These are phyloP conservation scores for Caenorhabditis briggsae DNA, from an alignment of 1,140 invertebrate genomes.

Conservation along the genomic window DNA sequence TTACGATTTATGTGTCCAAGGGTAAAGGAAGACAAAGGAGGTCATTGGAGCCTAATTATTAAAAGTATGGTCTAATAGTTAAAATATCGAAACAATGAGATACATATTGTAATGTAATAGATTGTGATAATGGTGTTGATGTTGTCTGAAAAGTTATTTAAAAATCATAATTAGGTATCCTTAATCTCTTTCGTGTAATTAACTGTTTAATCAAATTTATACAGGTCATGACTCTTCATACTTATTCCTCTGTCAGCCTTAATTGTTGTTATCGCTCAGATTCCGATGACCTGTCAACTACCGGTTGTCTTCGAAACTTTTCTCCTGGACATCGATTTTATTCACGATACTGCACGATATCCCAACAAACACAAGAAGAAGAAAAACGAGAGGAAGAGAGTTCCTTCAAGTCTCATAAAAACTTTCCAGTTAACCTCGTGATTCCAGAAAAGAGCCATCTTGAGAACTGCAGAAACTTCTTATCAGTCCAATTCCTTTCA, in stretches of 20 bases:
- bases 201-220: too few relatives aligned
- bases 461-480: not conserved
- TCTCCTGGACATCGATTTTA: not conserved
- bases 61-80: not conserved
- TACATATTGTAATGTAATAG: too few relatives aligned
- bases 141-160: too few relatives aligned
- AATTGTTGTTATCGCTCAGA: not conserved
- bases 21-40: not conserved
- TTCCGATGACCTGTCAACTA: not conserved
- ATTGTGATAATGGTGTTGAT: too few relatives aligned
- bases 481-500: not conserved
- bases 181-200: too few relatives aligned
- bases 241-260: not conserved
- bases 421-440: not conserved
- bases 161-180: too few relatives aligned
- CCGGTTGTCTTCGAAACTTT: not conserved
- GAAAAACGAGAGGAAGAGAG: too few relatives aligned
- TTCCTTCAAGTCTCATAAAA: too few relatives aligned
- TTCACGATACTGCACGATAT: too few relatives aligned
- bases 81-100: too few relatives aligned
- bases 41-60: conserved; percentile 6
- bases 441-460: not conserved
- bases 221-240: too few relatives aligned
- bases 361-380: too few relatives aligned
- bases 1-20: not conserved